These are phyloP conservation scores for Tromatobia lineatoria DNA, from an alignment of 2,888 invertebrate genomes.

Conservation along the genomic window DNA sequence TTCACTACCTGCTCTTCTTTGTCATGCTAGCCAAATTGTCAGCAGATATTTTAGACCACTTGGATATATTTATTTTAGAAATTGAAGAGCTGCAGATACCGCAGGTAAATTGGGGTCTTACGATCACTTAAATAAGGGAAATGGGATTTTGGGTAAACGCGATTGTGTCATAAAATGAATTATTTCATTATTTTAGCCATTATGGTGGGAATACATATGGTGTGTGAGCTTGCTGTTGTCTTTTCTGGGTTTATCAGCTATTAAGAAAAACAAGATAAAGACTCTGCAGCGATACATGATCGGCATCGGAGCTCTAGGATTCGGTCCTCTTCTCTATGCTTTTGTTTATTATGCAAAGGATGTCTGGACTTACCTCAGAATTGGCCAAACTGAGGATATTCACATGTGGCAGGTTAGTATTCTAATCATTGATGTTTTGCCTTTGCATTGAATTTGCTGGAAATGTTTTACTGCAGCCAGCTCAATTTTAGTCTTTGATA, in stretches of 20 bases:
- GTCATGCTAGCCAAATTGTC: constrained; percentile 96
- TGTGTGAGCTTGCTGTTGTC: constrained; percentile 93
- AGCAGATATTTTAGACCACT: constrained; percentile 95
- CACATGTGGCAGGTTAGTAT: constrained; percentile 92
- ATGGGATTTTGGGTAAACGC: constrained; percentile 4
- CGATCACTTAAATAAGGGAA: not conserved
- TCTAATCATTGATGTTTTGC: constrained; percentile 45
- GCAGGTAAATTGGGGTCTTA: constrained; percentile 86
- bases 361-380: constrained; percentile 92
- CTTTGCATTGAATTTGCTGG: too few species aligned
- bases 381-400: constrained; percentile 89
- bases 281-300: constrained; percentile 93
- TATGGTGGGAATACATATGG: constrained; percentile 98
- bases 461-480: too few species aligned
- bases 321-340: constrained; percentile 93
- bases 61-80: constrained; percentile 97
- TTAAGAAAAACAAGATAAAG: constrained; percentile 93
- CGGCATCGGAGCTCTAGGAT: constrained; percentile 92
- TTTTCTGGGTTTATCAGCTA: constrained; percentile 94
- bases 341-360: constrained; percentile 94
- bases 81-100: constrained; percentile 97
- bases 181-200: constrained; percentile 88
- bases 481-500: too few species aligned
- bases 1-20: constrained; percentile 96
- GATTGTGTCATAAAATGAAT: constrained; percentile 43